phyloP scores from a whole-genome alignment of 2,888 invertebrate species.

The Lasioglossum lativentre region DNA sequence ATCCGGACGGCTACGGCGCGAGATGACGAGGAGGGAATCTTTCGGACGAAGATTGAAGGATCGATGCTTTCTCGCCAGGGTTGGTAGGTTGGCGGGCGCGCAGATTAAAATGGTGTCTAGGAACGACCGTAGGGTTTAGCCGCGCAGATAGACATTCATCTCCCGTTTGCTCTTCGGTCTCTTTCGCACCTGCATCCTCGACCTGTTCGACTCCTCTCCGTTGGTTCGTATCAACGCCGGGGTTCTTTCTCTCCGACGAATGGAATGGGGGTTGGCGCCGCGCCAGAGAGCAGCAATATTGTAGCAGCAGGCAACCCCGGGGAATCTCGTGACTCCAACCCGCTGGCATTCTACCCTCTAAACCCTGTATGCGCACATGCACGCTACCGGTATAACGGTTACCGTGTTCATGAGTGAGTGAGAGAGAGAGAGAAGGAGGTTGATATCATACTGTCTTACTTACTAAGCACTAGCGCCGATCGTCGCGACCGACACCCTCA shows the following conservation, averaged over 20 bases:
- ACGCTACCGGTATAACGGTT: conserved; percentile 35
- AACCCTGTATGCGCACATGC: conserved; percentile 48
- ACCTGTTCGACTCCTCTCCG: background rate
- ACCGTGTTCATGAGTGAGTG: background rate
- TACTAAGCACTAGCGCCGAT: conserved; percentile 67
- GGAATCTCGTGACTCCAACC: conserved; percentile 70
- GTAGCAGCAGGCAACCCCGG: conserved; percentile 73
- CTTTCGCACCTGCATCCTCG: background rate
- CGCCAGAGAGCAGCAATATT: conserved; percentile 78
- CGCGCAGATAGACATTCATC: conserved; percentile 44
- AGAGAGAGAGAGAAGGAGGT: background rate
- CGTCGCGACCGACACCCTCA: conserved; percentile 58
- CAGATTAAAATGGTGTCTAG: conserved; percentile 65
- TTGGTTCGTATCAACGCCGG: background rate
- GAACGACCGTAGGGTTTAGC: conserved; percentile 45
- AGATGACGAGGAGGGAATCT: conserved; percentile 49
- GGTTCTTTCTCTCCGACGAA: conserved; percentile 46
- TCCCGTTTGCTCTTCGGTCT: background rate
- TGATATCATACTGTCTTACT: conserved; percentile 71
- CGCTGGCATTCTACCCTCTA: conserved; percentile 64
- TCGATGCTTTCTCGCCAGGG: conserved; percentile 21
- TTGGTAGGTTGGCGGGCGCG: conserved; percentile 31
- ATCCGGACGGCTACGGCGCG: conserved; percentile 18
- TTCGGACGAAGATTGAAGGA: conserved; percentile 62
- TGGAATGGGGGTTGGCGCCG: conserved; percentile 68